phyloP scores from a whole-genome alignment of 2,888 invertebrate species.

The Zele albiditarsus region DNA sequence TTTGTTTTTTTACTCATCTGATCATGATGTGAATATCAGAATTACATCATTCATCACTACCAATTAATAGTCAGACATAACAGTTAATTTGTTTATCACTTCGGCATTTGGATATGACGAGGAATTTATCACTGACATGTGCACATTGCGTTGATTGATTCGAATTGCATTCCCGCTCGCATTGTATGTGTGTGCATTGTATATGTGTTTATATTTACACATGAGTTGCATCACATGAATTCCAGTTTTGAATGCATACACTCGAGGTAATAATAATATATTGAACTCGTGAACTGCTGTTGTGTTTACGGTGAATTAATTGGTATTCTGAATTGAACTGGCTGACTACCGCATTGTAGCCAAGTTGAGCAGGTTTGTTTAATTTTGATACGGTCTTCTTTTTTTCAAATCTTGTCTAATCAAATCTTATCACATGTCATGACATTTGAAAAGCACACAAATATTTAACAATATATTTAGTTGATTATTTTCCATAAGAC shows the following conservation, averaged over 20 bases:
- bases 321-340: slow-evolving; percentile 5
- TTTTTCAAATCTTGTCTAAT: not conserved
- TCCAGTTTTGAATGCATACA: slow-evolving; percentile 9
- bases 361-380: slow-evolving; percentile 43
- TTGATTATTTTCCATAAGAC: no score
- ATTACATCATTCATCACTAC: slow-evolving; percentile 28
- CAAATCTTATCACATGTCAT: slow-evolving; percentile 18
- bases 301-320: slow-evolving; percentile 13
- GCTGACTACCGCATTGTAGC: slow-evolving; percentile 12
- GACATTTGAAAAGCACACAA: not conserved
- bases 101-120: slow-evolving; percentile 18
- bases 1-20: not conserved
- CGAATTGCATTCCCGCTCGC: slow-evolving; percentile 1
- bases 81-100: slow-evolving; percentile 26
- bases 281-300: not conserved
- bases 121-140: slow-evolving; percentile 10
- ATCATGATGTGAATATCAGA: slow-evolving; percentile 30
- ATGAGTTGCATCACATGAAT: not conserved
- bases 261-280: slow-evolving; percentile 15
- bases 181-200: not conserved
- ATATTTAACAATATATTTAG: not conserved
- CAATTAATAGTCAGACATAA: slow-evolving; percentile 17
- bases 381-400: slow-evolving; percentile 11
- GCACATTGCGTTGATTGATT: slow-evolving; percentile 11
- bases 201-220: not conserved